These are phyloP conservation scores for Struthidea cinerea DNA, from an alignment of 2,113 vertebrate genomes.

Conservation along the genomic window DNA sequence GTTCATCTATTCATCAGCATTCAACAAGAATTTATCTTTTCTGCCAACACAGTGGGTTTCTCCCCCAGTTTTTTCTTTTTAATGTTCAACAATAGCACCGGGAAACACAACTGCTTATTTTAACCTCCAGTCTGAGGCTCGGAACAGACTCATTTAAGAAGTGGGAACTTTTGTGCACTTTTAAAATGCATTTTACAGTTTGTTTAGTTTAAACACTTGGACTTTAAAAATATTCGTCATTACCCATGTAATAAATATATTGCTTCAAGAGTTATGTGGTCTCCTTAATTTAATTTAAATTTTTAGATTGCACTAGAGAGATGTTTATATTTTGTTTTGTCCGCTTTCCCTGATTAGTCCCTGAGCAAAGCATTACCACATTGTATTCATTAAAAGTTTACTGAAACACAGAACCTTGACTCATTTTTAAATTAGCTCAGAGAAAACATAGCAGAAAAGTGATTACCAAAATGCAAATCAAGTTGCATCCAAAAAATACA, in stretches of 20 bases:
- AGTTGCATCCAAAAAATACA: not conserved
- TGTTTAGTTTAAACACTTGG: not conserved
- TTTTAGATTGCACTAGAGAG: not conserved
- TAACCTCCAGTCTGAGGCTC: not conserved
- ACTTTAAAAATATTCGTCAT: not conserved
- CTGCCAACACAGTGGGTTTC: not conserved
- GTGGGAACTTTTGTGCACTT: not conserved
- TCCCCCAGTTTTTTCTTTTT: not conserved
- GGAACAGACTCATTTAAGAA: not conserved
- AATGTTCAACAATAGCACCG: not conserved
- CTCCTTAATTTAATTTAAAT: not conserved
- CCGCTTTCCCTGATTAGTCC: not conserved
- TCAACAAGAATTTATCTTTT: not conserved
- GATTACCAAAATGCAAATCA: not conserved
- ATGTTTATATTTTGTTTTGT: not conserved
- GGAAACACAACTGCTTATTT: not conserved
- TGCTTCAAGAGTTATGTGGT: not conserved
- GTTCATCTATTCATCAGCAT: not conserved
- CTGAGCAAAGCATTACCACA: not conserved
- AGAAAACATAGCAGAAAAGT: not conserved
- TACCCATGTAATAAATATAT: not conserved
- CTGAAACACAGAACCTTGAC: not conserved
- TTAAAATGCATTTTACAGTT: not conserved
- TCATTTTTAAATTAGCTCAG: not conserved
- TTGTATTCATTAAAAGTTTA: not conserved